phyloP scores from a whole-genome alignment of 2,797 vertebrate genomes.

The Tachyglossus aculeatus region DNA sequence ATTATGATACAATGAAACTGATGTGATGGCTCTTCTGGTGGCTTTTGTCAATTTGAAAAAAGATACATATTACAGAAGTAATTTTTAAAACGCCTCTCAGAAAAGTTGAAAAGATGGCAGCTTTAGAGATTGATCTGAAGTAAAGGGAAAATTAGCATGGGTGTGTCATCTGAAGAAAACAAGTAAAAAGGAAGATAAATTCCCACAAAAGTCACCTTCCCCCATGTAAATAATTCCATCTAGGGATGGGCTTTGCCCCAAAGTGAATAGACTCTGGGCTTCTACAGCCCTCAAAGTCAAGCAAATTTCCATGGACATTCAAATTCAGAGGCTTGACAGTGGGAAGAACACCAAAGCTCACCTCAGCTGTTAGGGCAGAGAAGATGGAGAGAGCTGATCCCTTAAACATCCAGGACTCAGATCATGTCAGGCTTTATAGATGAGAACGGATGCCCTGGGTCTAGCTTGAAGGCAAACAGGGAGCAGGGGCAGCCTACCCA shows the following conservation, averaged over 20 bases:
- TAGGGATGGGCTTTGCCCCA: not conserved
- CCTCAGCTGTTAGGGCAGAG: rapidly evolving
- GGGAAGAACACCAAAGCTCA: not conserved
- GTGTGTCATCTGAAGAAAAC: not conserved
- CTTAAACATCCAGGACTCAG: not conserved
- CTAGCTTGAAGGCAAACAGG: not conserved
- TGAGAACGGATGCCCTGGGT: not conserved
- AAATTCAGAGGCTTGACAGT: not conserved
- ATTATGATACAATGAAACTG: no score
- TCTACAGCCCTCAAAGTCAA: rapidly evolving
- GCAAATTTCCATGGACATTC: no score
- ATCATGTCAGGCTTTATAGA: not conserved
- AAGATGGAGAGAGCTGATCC: not conserved
- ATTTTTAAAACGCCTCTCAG: not conserved
- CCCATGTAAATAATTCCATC: not conserved
- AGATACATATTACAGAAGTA: not conserved
- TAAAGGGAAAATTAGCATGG: not conserved
- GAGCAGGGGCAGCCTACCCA: not conserved
- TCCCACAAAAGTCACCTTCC: not conserved
- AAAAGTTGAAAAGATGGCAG: not conserved
- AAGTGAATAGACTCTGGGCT: not conserved
- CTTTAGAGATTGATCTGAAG: not conserved
- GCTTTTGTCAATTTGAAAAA: no score
- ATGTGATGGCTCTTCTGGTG: no score
- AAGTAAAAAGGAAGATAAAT: not conserved